Percentiles rank a stretch among this genome's conserved stretches.
Conservation (phyloP, 2,797 vertebrate species). For the Aselliscus stoliczkanus region DNA sequence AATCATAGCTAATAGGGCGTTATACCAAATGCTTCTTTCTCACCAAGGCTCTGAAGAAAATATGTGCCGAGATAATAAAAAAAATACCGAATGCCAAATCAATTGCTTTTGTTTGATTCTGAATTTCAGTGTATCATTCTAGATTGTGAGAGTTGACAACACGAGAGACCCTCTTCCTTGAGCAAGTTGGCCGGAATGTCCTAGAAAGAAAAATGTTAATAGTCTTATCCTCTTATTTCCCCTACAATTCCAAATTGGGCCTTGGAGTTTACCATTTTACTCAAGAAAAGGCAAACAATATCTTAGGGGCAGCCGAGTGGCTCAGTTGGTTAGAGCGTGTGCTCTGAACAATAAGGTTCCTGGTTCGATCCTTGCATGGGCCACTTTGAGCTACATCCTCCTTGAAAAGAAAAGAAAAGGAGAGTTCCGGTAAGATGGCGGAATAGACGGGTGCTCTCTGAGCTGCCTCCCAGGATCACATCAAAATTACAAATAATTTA, state of each 20-base stretch:
- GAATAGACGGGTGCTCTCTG: too few species aligned
- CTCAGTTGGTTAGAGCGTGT: too few species aligned
- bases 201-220: background rate
- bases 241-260: background rate
- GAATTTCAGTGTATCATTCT: background rate
- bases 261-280: background rate
- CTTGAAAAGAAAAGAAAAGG: too few species aligned
- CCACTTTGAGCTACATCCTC: too few species aligned
- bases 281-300: background rate
- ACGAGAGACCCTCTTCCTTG: background rate
- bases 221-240: background rate
- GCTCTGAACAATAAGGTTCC: too few species aligned
- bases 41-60: background rate
- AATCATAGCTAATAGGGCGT: background rate
- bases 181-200: background rate
- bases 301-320: background rate
- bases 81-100: background rate
- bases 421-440: too few species aligned
- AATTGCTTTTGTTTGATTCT: background rate
- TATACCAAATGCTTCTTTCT: constrained; percentile 11
- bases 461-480: too few species aligned
- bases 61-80: background rate
- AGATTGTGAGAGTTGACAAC: background rate
- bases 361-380: too few species aligned
- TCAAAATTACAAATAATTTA: too few species aligned